phyloP scores from a whole-genome alignment of 1,140 invertebrate species.

The Hormaphis cornu region DNA sequence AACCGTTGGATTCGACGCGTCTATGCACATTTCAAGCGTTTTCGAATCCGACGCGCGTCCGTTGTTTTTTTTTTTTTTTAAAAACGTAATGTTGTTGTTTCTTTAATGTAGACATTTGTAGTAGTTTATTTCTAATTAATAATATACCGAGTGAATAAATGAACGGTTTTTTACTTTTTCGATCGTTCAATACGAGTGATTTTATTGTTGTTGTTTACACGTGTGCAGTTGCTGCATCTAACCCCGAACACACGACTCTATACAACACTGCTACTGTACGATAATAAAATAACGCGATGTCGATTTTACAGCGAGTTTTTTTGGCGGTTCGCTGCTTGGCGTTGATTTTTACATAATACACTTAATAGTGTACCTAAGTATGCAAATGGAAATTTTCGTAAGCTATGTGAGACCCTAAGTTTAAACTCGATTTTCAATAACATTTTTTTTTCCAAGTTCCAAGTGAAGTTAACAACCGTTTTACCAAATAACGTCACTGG shows the following conservation, averaged over 20 bases:
- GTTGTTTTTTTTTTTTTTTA: not conserved
- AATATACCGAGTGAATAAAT: conserved; percentile 19
- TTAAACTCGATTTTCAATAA: too few relatives aligned
- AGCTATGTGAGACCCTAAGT: too few relatives aligned
- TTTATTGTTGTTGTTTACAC: not conserved
- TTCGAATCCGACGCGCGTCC: not conserved
- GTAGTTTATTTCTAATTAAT: conserved; percentile 15
- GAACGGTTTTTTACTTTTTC: not conserved
- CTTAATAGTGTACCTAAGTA: too few relatives aligned
- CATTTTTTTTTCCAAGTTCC: too few relatives aligned
- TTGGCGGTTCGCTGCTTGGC: too few relatives aligned
- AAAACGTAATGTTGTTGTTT: conserved; percentile 18
- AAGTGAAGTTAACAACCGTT: too few relatives aligned
- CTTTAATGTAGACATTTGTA: not conserved
- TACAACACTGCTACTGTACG: not conserved
- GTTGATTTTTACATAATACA: not conserved
- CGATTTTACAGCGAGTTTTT: too few relatives aligned
- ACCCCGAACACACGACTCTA: too few relatives aligned
- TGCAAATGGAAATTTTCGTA: too few relatives aligned
- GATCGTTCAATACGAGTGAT: not conserved
- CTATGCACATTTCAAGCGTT: not conserved
- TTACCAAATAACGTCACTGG: too few relatives aligned
- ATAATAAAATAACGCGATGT: too few relatives aligned
- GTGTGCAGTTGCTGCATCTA: not conserved
- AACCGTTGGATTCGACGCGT: not conserved